Percentiles rank a stretch among this genome's conserved stretches.
These are phyloP conservation scores for Camponotus pennsylvanicus DNA, from an alignment of 1,140 invertebrate genomes.

Conservation along the genomic window DNA sequence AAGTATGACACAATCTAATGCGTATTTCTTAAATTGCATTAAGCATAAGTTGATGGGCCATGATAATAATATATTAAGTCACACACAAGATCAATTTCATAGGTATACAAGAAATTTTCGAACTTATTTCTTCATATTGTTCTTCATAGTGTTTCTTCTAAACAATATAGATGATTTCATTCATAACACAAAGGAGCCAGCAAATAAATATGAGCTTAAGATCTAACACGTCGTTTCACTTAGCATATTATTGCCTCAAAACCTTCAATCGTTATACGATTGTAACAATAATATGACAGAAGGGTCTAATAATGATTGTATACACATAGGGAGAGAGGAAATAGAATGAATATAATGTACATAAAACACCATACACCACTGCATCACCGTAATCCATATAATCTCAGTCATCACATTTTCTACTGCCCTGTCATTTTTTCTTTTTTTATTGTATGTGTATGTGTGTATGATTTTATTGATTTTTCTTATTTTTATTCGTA, in stretches of 20 bases:
- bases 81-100: neutral
- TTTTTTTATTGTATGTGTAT: neutral
- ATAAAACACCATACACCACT: constrained; percentile 38
- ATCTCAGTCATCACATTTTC: constrained; percentile 24
- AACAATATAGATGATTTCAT: constrained; percentile 24
- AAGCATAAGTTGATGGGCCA: constrained; percentile 26
- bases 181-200: neutral
- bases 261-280: constrained; percentile 17
- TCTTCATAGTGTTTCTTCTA: neutral
- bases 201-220: constrained; percentile 28
- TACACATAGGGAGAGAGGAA: constrained; percentile 4
- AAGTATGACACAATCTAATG: constrained; percentile 48
- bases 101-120: neutral
- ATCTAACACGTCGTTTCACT: neutral
- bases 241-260: constrained; percentile 48
- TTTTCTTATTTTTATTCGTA: neutral
- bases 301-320: constrained; percentile 15
- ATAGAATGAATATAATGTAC: constrained; percentile 52
- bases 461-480: no score
- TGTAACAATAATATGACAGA: constrained; percentile 20
- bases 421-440: neutral
- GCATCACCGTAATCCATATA: constrained; percentile 11
- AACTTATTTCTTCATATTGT: neutral
- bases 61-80: constrained; percentile 34
- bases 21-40: constrained; percentile 42